phyloP scores from a whole-genome alignment of 2,113 vertebrate species.

The Leucosticte australis region DNA sequence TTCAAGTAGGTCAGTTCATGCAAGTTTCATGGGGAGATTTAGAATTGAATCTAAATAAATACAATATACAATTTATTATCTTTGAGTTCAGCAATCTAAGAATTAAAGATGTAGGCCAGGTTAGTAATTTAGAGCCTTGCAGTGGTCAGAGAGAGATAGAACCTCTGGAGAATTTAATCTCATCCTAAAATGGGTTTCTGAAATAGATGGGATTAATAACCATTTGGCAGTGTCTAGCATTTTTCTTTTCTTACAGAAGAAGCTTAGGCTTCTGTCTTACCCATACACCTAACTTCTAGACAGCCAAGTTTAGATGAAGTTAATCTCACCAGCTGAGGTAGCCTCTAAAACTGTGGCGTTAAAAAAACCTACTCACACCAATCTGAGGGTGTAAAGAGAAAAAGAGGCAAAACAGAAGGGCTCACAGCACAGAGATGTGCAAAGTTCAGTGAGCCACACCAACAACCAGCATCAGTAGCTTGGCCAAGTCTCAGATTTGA shows the following conservation, averaged over 20 bases:
- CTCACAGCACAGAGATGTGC: neutral
- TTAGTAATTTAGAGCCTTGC: neutral
- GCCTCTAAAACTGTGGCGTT: neutral
- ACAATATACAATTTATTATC: neutral
- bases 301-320: neutral
- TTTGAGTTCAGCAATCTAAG: neutral
- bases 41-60: neutral
- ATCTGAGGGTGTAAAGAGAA: neutral
- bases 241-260: neutral
- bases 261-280: neutral
- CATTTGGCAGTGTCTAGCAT: neutral
- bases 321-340: neutral
- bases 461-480: neutral
- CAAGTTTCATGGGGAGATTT: neutral
- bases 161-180: conserved; percentile 3
- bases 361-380: neutral
- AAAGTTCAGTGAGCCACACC: neutral
- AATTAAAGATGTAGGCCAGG: neutral
- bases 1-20: neutral
- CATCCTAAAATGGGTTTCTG: neutral
- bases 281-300: neutral
- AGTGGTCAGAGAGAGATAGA: neutral
- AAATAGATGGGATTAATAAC: conserved; percentile 9
- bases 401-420: neutral
- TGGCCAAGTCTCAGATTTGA: neutral